Evolutionary conservation across 2,888 invertebrate species (phyloP), one percentile per base, ranked within the genome.

Genomic region (Melinaea marsaeus): DNA sequence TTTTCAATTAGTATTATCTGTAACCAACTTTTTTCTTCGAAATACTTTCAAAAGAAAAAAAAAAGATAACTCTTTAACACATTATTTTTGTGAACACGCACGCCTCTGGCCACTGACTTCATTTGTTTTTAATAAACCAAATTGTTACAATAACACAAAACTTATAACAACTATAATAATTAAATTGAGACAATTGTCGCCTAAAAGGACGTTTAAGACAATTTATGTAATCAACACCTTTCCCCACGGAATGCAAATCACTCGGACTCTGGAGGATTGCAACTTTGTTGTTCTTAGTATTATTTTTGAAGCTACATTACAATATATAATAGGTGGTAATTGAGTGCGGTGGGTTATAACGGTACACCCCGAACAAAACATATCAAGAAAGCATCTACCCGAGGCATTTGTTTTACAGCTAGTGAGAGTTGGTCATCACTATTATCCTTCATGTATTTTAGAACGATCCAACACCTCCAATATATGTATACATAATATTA

Each of bases 71-170:
- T 51, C 9, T 11, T 51, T 51, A 32, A 51, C 51, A 51, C 60
- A 55, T 45, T 37, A 55, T 55, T 61, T 35, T n/a, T 13, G 13
- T 9, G 9, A 7, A 47, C 67, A 67, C 67, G 64, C 62, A 54
- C 54, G 69, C 69, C 68, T 33, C 54, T 58, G 65, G 65, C 64
- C 37, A 4, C 45, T 56, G 61, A 51, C 4, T 42, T 55, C 70
- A 68, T 70, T 71, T 72, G 72, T 69, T 63, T 71, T 69, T 64
- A 67, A 66, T 66, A 69, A 71, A 66, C 69, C 60, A 69, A 68
- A 69, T 67, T 65, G 69, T 66, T 57, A 60, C 64, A 57, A 61
- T 57, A 59, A 67, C 54, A 63, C 66, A 32, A 22, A 60, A 62
- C 62, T 42, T 58, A 57, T 60, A 51, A 60, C 57, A 57, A 34